Base-by-base conservation (phyloP, 2,797 vertebrate genomes). In the Rhinophrynus dorsalis region DNA sequence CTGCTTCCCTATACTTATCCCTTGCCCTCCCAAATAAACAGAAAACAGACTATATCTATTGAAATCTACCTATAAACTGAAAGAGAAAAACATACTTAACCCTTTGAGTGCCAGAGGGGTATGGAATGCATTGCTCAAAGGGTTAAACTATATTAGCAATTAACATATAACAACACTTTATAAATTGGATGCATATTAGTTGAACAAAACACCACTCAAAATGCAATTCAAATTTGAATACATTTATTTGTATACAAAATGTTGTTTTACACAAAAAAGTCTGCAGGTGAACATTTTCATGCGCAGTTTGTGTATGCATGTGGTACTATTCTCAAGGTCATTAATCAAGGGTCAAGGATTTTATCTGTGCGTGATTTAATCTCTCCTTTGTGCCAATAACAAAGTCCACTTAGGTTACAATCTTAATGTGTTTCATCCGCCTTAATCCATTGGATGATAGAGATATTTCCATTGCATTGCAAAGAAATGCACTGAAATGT, bases 241-340 rank as follows among this genome's bases (percentile, higher is more conserved):
- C 83, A 86, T 96, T 93, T 93, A 95, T 96, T 89, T 90, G 94
- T 95, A 93, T 94, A 94, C 83, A 94, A 95, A 95, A 92, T 82
- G 51, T 84, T 84, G 84, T 88, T 89, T 88, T 86, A 87, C 86
- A 90, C 86, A 87, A 83, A 82, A 87, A 84, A 77, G 80, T 87
- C 85, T 65, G 62, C 79, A 84, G 81, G 82, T 81, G 85, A 84
- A 86, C 82, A 79, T 83, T 76, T 80, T 77, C 94, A 94, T 93
- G 88, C 94, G 93, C 91, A 84, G 82, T 80, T 88, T 87, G 83
- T 80, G 85, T 87, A 80, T 81, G 88, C 83, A 84, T 87, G 85
- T 92, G 81, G 78, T 78, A 61, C 83, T 84, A 51, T 38, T 18
- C 40, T 38, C 27, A 42, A 58, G 69, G 61, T 79, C 76, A 77